These are phyloP conservation scores for Caenorhabditis briggsae DNA, from an alignment of 1,140 invertebrate genomes.

Conservation along the genomic window DNA sequence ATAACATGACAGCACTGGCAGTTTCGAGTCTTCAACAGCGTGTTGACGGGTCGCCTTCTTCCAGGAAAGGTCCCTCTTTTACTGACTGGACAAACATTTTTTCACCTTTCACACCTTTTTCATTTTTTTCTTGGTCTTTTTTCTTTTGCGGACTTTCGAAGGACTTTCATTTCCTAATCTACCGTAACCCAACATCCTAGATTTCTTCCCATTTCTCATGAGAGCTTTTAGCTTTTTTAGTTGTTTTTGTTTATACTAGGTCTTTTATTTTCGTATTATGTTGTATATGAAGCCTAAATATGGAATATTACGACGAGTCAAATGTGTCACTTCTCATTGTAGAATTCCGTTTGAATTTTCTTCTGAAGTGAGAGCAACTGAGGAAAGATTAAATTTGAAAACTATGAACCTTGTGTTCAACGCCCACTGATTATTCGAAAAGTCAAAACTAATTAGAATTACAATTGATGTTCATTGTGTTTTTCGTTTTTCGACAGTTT, in stretches of 20 bases:
- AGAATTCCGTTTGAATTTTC: too few species aligned
- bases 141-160: not conserved
- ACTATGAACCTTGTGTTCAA: not conserved
- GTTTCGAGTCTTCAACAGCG: constrained; percentile 51
- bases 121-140: not conserved
- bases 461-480: not conserved
- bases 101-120: constrained; percentile 52
- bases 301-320: too few species aligned
- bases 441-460: not conserved
- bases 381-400: not conserved
- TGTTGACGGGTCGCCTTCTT: constrained; percentile 47
- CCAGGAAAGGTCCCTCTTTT: not conserved
- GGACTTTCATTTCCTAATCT: not conserved
- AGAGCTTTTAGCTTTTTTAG: not conserved
- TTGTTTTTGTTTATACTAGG: not conserved
- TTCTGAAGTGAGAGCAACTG: too few species aligned
- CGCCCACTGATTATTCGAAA: not conserved
- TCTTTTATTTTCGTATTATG: too few species aligned
- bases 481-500: not conserved
- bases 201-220: not conserved
- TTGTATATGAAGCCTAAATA: too few species aligned
- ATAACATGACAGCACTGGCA: constrained; percentile 53
- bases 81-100: constrained; percentile 26
- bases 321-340: too few species aligned
- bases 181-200: constrained; percentile 14